Percentiles rank a stretch among this genome's conserved stretches.
These are phyloP conservation scores for Pseudeuparius sepicola DNA, from an alignment of 2,888 invertebrate species.

Conservation along the genomic window DNA sequence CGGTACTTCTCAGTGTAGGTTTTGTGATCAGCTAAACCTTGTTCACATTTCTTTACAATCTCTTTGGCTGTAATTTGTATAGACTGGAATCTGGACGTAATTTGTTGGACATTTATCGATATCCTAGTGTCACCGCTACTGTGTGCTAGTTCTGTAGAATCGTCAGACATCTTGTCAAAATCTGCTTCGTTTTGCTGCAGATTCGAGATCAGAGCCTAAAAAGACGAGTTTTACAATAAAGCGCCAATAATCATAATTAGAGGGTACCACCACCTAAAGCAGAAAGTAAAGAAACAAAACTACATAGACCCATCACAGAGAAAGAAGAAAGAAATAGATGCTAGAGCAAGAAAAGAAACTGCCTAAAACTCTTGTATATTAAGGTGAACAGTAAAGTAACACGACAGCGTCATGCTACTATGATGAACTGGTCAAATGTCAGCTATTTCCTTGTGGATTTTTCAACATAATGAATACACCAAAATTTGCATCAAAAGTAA, in stretches of 20 bases:
- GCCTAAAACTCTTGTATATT: too few relatives aligned
- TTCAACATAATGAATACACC: too few relatives aligned
- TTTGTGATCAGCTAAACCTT: slow-evolving; percentile 73
- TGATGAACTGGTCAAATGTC: too few relatives aligned
- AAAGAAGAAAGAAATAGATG: too few relatives aligned
- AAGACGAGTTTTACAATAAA: too few relatives aligned
- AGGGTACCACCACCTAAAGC: slow-evolving; percentile 20
- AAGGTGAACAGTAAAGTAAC: too few relatives aligned
- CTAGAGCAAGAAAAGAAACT: too few relatives aligned
- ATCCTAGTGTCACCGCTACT: slow-evolving; percentile 79
- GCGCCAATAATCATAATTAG: too few relatives aligned
- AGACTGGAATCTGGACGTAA: slow-evolving; percentile 81
- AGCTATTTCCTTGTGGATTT: too few relatives aligned
- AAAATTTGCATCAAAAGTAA: too few relatives aligned
- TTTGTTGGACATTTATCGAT: slow-evolving; percentile 80
- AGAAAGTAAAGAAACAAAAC: slow-evolving; percentile 14
- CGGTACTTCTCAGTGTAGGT: slow-evolving; percentile 74
- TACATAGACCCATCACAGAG: slow-evolving; percentile 11
- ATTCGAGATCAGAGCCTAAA: slow-evolving; percentile 64
- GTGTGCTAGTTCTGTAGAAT: slow-evolving; percentile 75
- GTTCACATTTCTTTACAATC: slow-evolving; percentile 84
- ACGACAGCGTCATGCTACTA: too few relatives aligned
- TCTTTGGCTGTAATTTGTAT: slow-evolving; percentile 83
- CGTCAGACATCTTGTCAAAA: slow-evolving; percentile 77
- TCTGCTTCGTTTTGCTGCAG: slow-evolving; percentile 77